Evolutionary conservation across 2,797 vertebrate species (phyloP).

Genomic region (Pterois miles): DNA sequence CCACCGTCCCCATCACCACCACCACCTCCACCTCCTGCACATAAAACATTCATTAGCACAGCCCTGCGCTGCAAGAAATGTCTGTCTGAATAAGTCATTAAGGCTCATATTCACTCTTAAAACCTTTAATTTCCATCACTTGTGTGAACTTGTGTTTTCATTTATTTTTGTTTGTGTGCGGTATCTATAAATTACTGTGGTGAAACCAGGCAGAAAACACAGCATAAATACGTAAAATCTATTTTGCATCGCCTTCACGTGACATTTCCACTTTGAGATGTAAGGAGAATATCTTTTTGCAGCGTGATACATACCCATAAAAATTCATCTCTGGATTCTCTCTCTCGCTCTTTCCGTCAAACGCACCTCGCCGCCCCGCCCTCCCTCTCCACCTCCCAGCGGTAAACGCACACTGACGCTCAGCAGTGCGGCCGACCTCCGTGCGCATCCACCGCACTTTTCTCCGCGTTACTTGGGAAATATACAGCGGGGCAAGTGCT

Average conservation of each 20-base stretch:
- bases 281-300: slow-evolving; percentile 33
- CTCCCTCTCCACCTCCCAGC: slow-evolving; percentile 56
- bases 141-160: not conserved
- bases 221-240: not conserved
- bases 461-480: slow-evolving; percentile 63
- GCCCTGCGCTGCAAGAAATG: slow-evolving; percentile 74
- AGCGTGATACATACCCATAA: slow-evolving; percentile 79
- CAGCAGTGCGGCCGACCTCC: slow-evolving; percentile 71
- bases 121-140: slow-evolving; percentile 13
- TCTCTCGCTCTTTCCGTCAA: slow-evolving; percentile 49
- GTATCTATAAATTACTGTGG: slow-evolving; percentile 12
- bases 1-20: not conserved
- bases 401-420: slow-evolving; percentile 66
- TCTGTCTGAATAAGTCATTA: slow-evolving; percentile 50
- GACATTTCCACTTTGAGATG: slow-evolving; percentile 18
- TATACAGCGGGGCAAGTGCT: slow-evolving; percentile 51
- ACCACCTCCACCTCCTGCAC: slow-evolving; percentile 58
- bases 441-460: slow-evolving; percentile 60
- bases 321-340: slow-evolving; percentile 78
- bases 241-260: not conserved
- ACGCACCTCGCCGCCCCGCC: slow-evolving; percentile 72
- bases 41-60: slow-evolving; percentile 94
- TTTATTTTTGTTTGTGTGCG: not conserved
- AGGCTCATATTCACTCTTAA: slow-evolving; percentile 23
- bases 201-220: slow-evolving; percentile 7